Evolutionary conservation across 2,888 invertebrate genomes (phyloP), one percentile per base, ranked within the genome.

Genomic region (Adelognathus sp.): DNA sequence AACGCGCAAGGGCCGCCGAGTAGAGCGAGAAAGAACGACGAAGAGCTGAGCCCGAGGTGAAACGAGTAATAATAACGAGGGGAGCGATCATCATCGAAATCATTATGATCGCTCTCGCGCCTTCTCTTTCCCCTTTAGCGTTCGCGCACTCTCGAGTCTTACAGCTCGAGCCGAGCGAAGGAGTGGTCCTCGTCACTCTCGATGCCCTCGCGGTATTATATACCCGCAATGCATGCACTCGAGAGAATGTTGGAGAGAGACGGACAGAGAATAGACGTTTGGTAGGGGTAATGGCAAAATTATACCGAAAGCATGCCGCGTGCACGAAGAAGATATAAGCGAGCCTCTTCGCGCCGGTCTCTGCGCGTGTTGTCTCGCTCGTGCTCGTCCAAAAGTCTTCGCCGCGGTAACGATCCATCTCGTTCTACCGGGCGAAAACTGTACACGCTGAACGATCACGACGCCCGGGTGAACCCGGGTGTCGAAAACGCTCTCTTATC

Each of bases 51-150:
- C 21, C 41, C 24, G 70, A 31, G 39, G 70, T 70, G 69, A 61
- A 74, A 56, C 64, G 74, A 66, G 64, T 46, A 76, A 72, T 86
- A 84, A 86, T 86, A 87, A 88, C 84, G 84, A 86, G 85, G 84
- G 46, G 79, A 87, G 86, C 86, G 83, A 86, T 88, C 85, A 88
- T 88, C 87, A 85, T 83, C 76, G 81, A 84, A 81, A 88, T 86
- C 85, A 88, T 88, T 85, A 87, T 87, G 85, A 85, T 87, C 83
- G 82, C 73, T 79, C 76, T 75, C 79, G 76, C 75, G 64, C 52
- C 50, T 41, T 76, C 76, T 63, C 60, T 36, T 27, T 58, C 54
- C 69, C 58, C 66, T 52, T 66, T 60, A 4, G 36, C 67, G 64
- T 56, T 46, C 58, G 74, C 67, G 39, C 61, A 50, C 66, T 39